Base-by-base conservation (phyloP, 2,888 invertebrate genomes). In the Apamea anceps region DNA sequence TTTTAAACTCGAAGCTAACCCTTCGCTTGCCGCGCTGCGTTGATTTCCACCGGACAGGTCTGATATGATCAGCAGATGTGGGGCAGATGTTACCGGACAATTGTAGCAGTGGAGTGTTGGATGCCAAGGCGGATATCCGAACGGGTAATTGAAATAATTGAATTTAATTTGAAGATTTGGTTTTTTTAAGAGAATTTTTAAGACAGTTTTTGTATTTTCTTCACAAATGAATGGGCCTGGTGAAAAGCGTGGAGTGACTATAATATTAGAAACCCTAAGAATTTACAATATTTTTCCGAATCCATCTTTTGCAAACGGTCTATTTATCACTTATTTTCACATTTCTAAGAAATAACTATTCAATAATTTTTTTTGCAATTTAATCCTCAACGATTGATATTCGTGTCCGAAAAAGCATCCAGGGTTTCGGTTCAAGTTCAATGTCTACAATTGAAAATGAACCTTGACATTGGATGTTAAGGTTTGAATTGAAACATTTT, bases 51-150 rank as follows among this genome's bases (percentile, higher is more conserved):
- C 91, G 93, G 94, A 93, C 96, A 95, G 93, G 94, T 94, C 92
- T 93, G 95, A 95, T 96, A 93, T 95, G 94, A 96, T 96, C 96
- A 91, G 87, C 96, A 96, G 96, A 96, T 96, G 96, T 93, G 91
- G 84, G 94, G 95, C 96, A 96, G 96, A 96, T 96, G 96, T 95
- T 94, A 85, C 75, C 85, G 87, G 87, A 88, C 85, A 88, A 90
- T 89, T 84, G 85, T 77, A 72, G 72, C 85, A 76, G 84, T 57
- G 62, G 71, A 82, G 68, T 79, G 84, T 75, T 79, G 75, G 62
- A 74, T 75, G 37, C 48, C 67, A 75, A 62, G 77, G 63, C 78
- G 82, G 85, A 86, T 78, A 78, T 85, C 84, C 84, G 86, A 80
- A 84, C 8, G 67, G 60, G 62, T 85, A 84, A 80, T 85, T 86